Evolutionary conservation across 1,140 invertebrate species (phyloP).

Genomic region (Ceratina calcarata): DNA sequence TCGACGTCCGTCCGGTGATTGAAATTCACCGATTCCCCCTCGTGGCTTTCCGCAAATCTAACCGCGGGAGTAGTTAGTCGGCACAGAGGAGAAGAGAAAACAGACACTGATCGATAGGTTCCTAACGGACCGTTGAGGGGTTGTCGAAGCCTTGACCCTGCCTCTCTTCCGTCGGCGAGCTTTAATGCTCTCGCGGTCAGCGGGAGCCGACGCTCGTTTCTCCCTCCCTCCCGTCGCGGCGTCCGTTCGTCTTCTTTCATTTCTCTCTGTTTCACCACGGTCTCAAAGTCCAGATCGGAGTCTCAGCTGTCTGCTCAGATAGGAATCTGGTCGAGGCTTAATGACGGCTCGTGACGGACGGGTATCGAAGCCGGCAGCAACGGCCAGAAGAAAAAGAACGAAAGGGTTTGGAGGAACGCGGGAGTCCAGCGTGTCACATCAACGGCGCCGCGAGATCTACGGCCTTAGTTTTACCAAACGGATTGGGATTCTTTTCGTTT

Average conservation of each 20-base stretch:
- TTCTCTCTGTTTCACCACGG: too few relatives aligned
- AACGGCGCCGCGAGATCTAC: slow-evolving; percentile 76
- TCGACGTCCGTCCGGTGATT: slow-evolving; percentile 38
- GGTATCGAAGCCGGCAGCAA: slow-evolving; percentile 67
- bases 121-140: slow-evolving; percentile 65
- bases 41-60: slow-evolving; percentile 50
- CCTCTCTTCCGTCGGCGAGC: slow-evolving; percentile 60
- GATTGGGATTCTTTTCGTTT: slow-evolving; percentile 68
- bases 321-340: slow-evolving; percentile 73
- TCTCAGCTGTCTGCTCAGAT: slow-evolving; percentile 71
- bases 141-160: slow-evolving; percentile 74
- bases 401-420: slow-evolving; percentile 50
- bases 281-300: slow-evolving; percentile 50
- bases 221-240: slow-evolving; percentile 1
- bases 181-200: slow-evolving; percentile 61
- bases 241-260: too few relatives aligned
- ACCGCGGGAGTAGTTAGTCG: slow-evolving; percentile 46
- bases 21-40: slow-evolving; percentile 42
- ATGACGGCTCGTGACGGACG: slow-evolving; percentile 76
- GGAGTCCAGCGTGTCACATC: slow-evolving; percentile 70
- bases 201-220: slow-evolving; percentile 58
- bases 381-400: slow-evolving; percentile 43
- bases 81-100: slow-evolving; percentile 17
- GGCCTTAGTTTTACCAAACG: slow-evolving; percentile 63
- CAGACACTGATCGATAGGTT: slow-evolving; percentile 71